Evolutionary conservation across 2,113 vertebrate genomes (phyloP), one percentile per base, ranked within the genome.

Genomic region (Sceloporus undulatus): DNA sequence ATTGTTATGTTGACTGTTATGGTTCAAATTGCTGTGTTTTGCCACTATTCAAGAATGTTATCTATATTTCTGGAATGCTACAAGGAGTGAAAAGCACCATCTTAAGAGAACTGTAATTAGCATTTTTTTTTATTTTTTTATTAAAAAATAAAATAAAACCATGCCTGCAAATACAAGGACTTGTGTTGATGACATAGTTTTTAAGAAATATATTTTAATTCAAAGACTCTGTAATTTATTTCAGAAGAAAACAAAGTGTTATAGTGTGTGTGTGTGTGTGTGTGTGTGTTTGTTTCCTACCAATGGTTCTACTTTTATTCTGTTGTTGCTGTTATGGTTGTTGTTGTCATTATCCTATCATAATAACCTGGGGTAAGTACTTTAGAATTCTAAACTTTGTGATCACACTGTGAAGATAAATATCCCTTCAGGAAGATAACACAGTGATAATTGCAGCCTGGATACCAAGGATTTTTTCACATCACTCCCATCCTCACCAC

Each of bases 351-450:
- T 94, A 88, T 93, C 93, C 95, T 92, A 89, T 95, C 89, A 91
- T 93, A 95, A 96, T 93, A 91, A 91, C 90, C 89, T 92, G 92
- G 93, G 94, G 93, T 94, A 93, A 95, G 85, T 92, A 92, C 95
- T 96, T 95, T 91, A 95, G 94, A 96, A 96, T 96, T 96, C 96
- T 96, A 95, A 96, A 96, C 95, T 95, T 94, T 90, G 95, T 84
- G 95, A 94, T 96, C 95, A 92, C 0, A 48, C 95, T 96, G 94
- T 94, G 95, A 95, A 96, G 95, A 97, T 95, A 95, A 94, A 95
- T 96, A 95, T 95, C 96, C 96, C 94, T 96, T 91, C 95, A 95
- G 96, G 93, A 96, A 96, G 90, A 91, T 91, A 94, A 65, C 91
- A 95, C 93, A 48, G 34, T 73, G 77, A 74, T 87, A 96, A 96